Conservation (phyloP, 2,113 vertebrate genomes). For the Pseudorhombus dupliciocellatus region DNA sequence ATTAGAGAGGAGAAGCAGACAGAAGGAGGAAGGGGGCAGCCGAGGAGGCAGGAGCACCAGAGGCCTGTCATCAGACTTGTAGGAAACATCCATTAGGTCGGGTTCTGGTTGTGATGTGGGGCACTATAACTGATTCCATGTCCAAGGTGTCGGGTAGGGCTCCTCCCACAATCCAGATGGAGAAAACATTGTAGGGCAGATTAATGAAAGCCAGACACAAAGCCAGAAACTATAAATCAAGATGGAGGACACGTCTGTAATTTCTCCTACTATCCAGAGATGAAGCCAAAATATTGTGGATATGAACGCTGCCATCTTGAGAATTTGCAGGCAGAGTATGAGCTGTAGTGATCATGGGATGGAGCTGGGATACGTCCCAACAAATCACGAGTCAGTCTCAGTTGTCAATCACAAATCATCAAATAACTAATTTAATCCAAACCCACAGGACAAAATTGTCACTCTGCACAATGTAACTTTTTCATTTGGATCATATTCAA, state of each 20-base stretch:
- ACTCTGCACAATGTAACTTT: background rate
- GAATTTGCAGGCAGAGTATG: background rate
- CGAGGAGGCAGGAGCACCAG: constrained; percentile 16
- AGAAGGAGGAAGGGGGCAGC: constrained; percentile 42
- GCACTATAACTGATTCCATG: constrained; percentile 45
- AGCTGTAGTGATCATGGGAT: no score
- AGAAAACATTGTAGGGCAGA: constrained; percentile 34
- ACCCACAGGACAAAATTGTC: no score
- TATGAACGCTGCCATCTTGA: background rate
- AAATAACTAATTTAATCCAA: no score
- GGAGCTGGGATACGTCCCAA: background rate
- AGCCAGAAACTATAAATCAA: constrained; percentile 5
- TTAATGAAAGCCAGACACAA: constrained; percentile 54
- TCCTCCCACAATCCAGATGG: constrained; percentile 23
- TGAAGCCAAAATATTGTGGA: background rate
- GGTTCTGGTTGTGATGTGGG: constrained; percentile 23
- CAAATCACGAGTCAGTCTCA: background rate
- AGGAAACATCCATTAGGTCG: constrained; percentile 30
- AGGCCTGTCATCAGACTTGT: constrained; percentile 23
- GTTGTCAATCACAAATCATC: background rate
- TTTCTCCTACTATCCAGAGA: background rate
- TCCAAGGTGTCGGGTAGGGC: constrained; percentile 31
- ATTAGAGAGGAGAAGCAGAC: constrained; percentile 63
- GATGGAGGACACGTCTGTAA: background rate
- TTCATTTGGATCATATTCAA: background rate